Conservation (phyloP, 2,113 vertebrate species). For the Genyomyrus donnyi region DNA sequence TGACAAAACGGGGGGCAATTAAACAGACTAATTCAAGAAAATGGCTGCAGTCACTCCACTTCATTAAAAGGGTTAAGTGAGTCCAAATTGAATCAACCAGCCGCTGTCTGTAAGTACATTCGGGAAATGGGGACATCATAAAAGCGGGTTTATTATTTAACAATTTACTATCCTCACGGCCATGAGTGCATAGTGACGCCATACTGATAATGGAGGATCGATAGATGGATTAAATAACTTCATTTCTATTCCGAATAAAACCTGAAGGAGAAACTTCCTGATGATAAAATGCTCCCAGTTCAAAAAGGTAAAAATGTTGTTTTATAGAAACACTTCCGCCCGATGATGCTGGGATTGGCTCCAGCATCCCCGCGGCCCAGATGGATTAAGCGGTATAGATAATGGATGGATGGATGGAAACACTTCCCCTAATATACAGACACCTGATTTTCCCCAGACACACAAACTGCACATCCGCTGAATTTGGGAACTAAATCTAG, state of each 20-base stretch:
- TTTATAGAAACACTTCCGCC: not conserved
- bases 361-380: no score
- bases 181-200: not conserved
- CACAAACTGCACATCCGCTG: not conserved
- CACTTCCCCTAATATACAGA: not conserved
- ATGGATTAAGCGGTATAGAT: no score
- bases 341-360: no score
- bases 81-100: not conserved
- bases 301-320: not conserved
- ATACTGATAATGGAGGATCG: not conserved
- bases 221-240: not conserved
- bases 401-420: not conserved
- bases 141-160: not conserved
- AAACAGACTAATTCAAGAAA: not conserved
- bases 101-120: not conserved
- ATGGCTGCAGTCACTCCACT: not conserved
- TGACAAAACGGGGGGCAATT: not conserved
- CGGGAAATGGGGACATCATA: not conserved
- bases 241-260: not conserved
- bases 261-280: not conserved
- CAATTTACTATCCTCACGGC: not conserved
- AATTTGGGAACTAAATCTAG: not conserved
- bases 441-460: not conserved
- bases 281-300: not conserved
- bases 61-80: not conserved